Conservation (phyloP, 1,140 invertebrate species). For the Lysiphlebus fabarum region DNA sequence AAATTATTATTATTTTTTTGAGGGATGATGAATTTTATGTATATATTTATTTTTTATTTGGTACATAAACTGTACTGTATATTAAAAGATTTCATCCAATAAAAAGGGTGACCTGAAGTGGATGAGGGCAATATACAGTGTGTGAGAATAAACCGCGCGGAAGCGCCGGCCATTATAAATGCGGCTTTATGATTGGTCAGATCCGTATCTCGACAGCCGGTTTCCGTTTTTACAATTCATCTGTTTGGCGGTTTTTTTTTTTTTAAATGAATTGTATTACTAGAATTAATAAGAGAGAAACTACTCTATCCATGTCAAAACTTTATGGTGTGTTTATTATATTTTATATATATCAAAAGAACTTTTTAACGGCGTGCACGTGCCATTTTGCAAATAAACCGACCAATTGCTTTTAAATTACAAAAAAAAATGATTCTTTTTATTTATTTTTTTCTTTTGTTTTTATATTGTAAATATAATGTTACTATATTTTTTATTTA, state of each 20-base stretch:
- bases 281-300: constrained; percentile 1
- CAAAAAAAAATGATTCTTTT: not conserved
- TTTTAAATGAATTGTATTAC: too few relatives aligned
- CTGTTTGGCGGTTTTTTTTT: not conserved
- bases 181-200: constrained; percentile 56
- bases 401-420: too few relatives aligned
- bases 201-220: constrained; percentile 55
- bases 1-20: too few relatives aligned
- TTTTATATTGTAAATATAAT: constrained; percentile 6
- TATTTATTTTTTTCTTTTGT: not conserved
- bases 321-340: constrained; percentile 36
- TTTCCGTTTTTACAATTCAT: constrained; percentile 50
- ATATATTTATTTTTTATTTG: too few relatives aligned
- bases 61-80: too few relatives aligned
- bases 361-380: constrained; percentile 55
- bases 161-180: constrained; percentile 50
- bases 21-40: too few relatives aligned
- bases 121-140: constrained; percentile 23
- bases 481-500: too few relatives aligned
- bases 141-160: constrained; percentile 16
- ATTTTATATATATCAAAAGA: too few relatives aligned
- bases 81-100: too few relatives aligned
- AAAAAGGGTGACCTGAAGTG: constrained; percentile 28
- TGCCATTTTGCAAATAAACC: constrained; percentile 32
- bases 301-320: constrained; percentile 45